Percentiles rank a stretch among this genome's conserved stretches.
Conservation (phyloP, 2,888 invertebrate species). For the Dryobota labecula region DNA sequence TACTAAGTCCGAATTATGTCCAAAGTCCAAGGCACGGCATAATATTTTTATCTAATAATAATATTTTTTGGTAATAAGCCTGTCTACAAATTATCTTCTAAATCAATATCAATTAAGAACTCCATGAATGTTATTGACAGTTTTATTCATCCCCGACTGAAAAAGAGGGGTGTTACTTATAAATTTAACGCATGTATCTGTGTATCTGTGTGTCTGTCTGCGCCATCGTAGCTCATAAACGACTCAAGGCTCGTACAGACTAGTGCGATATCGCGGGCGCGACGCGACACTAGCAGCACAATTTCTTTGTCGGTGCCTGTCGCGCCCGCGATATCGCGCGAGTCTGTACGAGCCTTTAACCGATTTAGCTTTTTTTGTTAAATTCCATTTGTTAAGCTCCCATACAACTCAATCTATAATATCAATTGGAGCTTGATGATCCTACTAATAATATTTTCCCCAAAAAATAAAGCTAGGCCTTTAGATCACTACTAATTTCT, state of each 20-base stretch:
- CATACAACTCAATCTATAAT: background rate
- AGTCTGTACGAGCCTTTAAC: too few species aligned
- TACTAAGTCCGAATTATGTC: conserved; percentile 9
- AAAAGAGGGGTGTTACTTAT: too few species aligned
- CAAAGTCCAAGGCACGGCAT: conserved; percentile 12
- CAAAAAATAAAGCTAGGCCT: background rate
- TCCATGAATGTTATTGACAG: background rate
- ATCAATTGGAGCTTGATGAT: background rate
- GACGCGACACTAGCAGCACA: too few species aligned
- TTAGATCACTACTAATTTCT: background rate
- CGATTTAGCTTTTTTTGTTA: too few species aligned
- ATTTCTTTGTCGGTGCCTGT: too few species aligned
- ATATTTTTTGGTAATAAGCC: conserved; percentile 3
- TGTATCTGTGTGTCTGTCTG: too few species aligned
- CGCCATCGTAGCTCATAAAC: too few species aligned
- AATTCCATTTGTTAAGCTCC: background rate
- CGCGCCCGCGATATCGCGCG: too few species aligned
- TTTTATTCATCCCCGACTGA: too few species aligned
- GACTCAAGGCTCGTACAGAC: too few species aligned
- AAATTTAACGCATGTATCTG: too few species aligned
- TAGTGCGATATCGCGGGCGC: too few species aligned
- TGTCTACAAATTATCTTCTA: conserved; percentile 11
- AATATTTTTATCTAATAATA: conserved; percentile 1
- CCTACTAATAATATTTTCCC: background rate
- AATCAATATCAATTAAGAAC: conserved; percentile 3